Evolutionary conservation across 2,797 vertebrate species (phyloP).

Genomic region (Euphonia xanthogaster): DNA sequence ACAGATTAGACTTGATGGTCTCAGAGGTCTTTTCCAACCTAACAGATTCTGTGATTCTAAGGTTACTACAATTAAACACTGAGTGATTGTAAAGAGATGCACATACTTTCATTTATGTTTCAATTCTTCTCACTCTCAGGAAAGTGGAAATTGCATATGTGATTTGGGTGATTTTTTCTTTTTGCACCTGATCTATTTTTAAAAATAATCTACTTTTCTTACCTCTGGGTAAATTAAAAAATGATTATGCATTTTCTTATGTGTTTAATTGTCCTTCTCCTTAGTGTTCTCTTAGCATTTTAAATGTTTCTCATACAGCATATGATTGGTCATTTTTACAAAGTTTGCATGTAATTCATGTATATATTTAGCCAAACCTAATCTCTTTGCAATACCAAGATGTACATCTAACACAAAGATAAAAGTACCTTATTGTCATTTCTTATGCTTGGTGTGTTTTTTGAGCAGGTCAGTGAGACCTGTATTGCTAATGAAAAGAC

Average conservation of each 20-base stretch:
- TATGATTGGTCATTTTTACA: background rate
- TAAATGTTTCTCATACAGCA: background rate
- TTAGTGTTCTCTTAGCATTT: background rate
- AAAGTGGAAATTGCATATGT: slow-evolving; percentile 5
- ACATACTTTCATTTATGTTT: slow-evolving; percentile 7
- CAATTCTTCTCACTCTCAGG: background rate
- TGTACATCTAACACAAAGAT: background rate
- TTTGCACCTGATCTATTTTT: slow-evolving; percentile 37
- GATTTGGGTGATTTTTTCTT: slow-evolving; percentile 22
- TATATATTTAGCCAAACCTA: background rate
- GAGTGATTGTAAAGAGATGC: slow-evolving; percentile 50
- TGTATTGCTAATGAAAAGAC: background rate
- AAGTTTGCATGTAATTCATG: background rate
- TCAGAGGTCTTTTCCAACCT: background rate
- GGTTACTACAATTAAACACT: slow-evolving; percentile 30
- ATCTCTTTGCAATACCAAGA: background rate
- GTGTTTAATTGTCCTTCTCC: background rate
- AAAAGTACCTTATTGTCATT: background rate
- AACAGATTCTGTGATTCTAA: background rate
- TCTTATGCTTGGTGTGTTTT: background rate
- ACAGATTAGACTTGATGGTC: no score
- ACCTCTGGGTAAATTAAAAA: background rate
- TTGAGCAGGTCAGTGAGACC: background rate
- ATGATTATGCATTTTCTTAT: background rate
- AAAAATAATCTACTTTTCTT: slow-evolving; percentile 35